Evolutionary conservation across 2,797 vertebrate species (phyloP).

Genomic region (Pterois miles): DNA sequence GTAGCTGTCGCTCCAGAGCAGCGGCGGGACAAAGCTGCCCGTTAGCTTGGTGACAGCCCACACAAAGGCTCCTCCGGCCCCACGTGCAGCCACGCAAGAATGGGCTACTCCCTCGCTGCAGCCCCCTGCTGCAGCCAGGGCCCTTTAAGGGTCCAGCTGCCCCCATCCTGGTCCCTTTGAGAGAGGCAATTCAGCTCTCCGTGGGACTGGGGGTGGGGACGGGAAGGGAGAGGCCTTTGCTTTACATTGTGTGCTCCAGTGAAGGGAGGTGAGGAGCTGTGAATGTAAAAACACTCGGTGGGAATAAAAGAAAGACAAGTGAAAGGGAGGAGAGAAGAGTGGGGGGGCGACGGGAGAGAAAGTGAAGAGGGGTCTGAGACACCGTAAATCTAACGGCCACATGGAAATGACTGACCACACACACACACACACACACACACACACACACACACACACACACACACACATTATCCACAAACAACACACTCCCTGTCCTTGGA

Average conservation of each 20-base stretch:
- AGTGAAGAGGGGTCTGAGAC: conserved; percentile 28
- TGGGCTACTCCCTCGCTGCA: conserved; percentile 20
- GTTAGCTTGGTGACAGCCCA: conserved; percentile 58
- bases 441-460: conserved; percentile 33
- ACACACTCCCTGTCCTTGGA: conserved; percentile 58
- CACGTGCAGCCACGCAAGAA: conserved; percentile 41
- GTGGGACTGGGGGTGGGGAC: conserved; percentile 2
- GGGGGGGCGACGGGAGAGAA: conserved; percentile 32
- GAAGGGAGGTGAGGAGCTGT: conserved; percentile 46
- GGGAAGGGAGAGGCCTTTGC: conserved; percentile 14
- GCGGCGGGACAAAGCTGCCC: conserved; percentile 36
- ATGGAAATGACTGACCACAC: conserved; percentile 56
- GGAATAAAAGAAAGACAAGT: conserved; percentile 52
- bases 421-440: conserved; percentile 44
- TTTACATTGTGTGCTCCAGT: conserved; percentile 53
- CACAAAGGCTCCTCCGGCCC: conserved; percentile 54
- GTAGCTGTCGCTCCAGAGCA: conserved; percentile 36
- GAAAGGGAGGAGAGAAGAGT: conserved; percentile 48
- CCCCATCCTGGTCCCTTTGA: conserved; percentile 50
- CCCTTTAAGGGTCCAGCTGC: conserved; percentile 1
- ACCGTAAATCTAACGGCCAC: conserved; percentile 56
- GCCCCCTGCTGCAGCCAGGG: conserved; percentile 30
- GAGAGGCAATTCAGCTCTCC: conserved; percentile 61
- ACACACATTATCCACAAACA: conserved; percentile 46
- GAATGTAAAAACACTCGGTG: conserved; percentile 41